A percentile compares a stretch with the other conserved stretches of the same genome.
Conservation (phyloP, 1,140 invertebrate species). For the Zaprionus africanus region DNA sequence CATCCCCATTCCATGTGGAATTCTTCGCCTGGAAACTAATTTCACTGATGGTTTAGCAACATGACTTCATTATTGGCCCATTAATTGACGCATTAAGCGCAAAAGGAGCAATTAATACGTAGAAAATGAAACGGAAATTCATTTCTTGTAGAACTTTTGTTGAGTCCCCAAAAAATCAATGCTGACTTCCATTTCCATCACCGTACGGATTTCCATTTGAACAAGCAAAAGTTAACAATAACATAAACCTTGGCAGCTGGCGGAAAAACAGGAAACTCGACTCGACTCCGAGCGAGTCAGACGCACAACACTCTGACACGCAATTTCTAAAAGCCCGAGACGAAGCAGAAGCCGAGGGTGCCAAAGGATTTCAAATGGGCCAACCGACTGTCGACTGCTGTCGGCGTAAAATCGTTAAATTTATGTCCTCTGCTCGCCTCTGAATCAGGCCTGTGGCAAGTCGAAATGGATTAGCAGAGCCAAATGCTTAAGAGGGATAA, state of each 20-base stretch:
- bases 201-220: slow-evolving; percentile 19
- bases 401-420: slow-evolving; percentile 77
- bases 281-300: slow-evolving; percentile 8
- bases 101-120: slow-evolving; percentile 50
- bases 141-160: slow-evolving; percentile 39
- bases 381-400: slow-evolving; percentile 47
- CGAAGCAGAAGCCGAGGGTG: slow-evolving; percentile 24
- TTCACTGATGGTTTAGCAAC: slow-evolving; percentile 7
- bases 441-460: slow-evolving; percentile 7
- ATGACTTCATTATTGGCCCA: slow-evolving; percentile 57
- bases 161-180: slow-evolving; percentile 67
- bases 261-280: slow-evolving; percentile 26
- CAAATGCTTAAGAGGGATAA: slow-evolving; percentile 29
- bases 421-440: slow-evolving; percentile 58
- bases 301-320: slow-evolving; percentile 47
- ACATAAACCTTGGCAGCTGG: slow-evolving; percentile 50
- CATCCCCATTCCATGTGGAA: neutral
- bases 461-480: slow-evolving; percentile 41
- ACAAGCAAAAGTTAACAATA: slow-evolving; percentile 39
- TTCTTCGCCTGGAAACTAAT: neutral
- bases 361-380: slow-evolving; percentile 61
- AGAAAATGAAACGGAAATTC: slow-evolving; percentile 25
- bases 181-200: slow-evolving; percentile 29
- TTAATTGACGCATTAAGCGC: slow-evolving; percentile 57
- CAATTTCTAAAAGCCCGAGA: slow-evolving; percentile 23